These are phyloP conservation scores for Dromas ardeola DNA, from an alignment of 2,113 vertebrate species.

Conservation along the genomic window DNA sequence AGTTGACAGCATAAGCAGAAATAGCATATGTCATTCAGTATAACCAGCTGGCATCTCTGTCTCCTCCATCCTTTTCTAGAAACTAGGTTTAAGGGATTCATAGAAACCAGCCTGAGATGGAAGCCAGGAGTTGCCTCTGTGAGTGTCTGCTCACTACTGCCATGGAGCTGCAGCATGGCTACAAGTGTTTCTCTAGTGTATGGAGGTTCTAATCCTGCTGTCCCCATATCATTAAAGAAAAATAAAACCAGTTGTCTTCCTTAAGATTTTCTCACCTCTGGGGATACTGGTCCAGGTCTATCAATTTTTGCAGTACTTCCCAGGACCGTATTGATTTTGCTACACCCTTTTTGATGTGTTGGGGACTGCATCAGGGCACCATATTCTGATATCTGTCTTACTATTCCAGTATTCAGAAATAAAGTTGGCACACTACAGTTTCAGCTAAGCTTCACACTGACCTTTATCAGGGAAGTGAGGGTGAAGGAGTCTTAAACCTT, in stretches of 20 bases:
- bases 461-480: neutral
- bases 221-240: accelerated
- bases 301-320: neutral
- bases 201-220: neutral
- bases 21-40: neutral
- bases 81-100: neutral
- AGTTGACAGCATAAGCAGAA: neutral
- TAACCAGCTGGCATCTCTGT: neutral
- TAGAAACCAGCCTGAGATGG: neutral
- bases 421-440: neutral
- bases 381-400: neutral
- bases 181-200: neutral
- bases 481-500: neutral
- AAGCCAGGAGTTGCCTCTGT: neutral
- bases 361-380: neutral
- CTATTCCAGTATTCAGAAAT: neutral
- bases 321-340: neutral
- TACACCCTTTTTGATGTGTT: neutral
- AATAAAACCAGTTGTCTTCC: neutral
- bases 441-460: neutral
- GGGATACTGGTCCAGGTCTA: neutral
- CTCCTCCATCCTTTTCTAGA: neutral
- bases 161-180: neutral
- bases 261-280: neutral
- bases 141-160: neutral